A percentile compares a stretch with the other conserved stretches of the same genome.
These are phyloP conservation scores for Ceratoteleas bidentatus DNA, from an alignment of 1,140 invertebrate species.

Conservation along the genomic window DNA sequence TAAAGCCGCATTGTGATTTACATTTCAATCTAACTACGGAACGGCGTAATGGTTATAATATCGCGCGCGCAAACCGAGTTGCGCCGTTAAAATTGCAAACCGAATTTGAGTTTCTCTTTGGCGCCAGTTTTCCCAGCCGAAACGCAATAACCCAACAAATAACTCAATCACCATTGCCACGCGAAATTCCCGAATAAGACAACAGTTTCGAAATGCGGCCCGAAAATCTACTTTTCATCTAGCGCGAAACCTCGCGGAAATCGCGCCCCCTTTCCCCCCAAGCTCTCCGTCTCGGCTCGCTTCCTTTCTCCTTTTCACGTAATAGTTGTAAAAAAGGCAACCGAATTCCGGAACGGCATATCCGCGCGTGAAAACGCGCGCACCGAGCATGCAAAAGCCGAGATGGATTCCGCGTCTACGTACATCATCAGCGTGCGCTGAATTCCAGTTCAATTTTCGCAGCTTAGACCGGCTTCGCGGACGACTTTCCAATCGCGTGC, in stretches of 20 bases:
- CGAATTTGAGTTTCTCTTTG: slow-evolving; percentile 24
- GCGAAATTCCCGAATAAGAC: slow-evolving; percentile 31
- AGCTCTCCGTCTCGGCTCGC: not conserved
- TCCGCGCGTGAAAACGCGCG: slow-evolving; percentile 50
- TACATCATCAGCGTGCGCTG: slow-evolving; percentile 68
- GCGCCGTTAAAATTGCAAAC: slow-evolving; percentile 33
- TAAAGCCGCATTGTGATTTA: slow-evolving; percentile 34
- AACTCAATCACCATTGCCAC: slow-evolving; percentile 40
- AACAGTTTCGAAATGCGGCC: slow-evolving; percentile 16
- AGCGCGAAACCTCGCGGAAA: too few species aligned
- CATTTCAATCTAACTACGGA: slow-evolving; percentile 10
- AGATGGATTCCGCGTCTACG: too few species aligned
- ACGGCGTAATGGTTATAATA: slow-evolving; percentile 4
- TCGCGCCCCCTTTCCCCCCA: slow-evolving; percentile 4
- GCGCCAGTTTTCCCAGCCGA: slow-evolving; percentile 4
- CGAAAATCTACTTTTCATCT: slow-evolving; percentile 48
- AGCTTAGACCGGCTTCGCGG: slow-evolving; percentile 63
- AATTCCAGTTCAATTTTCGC: slow-evolving; percentile 75
- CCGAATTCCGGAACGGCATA: slow-evolving; percentile 41
- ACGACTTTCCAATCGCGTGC: slow-evolving; percentile 52
- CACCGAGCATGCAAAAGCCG: slow-evolving; percentile 49
- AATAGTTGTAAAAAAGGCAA: slow-evolving; percentile 45
- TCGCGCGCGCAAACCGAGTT: slow-evolving; percentile 3
- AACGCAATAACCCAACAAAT: slow-evolving; percentile 44
- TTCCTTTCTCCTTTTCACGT: not conserved